Conservation (phyloP, 1,140 invertebrate species). For the Drosophila guanche region DNA sequence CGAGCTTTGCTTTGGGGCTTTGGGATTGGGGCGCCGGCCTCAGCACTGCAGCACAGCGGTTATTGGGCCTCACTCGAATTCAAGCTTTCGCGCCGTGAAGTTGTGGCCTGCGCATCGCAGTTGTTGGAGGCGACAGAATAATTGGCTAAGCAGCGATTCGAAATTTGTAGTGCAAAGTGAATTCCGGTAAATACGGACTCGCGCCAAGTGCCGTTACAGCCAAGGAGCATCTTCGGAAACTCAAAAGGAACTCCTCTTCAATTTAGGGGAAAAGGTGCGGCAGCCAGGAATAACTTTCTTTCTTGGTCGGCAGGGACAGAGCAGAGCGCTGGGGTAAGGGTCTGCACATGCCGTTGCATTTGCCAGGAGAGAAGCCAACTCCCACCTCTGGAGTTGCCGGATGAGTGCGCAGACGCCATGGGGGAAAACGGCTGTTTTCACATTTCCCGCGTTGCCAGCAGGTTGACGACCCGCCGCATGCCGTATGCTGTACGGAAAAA, state of each 20-base stretch:
- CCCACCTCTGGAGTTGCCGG: slow-evolving; percentile 21
- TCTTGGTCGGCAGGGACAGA: not conserved
- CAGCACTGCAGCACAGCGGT: not conserved
- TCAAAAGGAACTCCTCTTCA: not conserved
- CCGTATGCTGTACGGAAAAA: slow-evolving; percentile 28
- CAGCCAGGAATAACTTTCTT: slow-evolving; percentile 19
- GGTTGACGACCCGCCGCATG: slow-evolving; percentile 68
- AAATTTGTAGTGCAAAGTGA: slow-evolving; percentile 51
- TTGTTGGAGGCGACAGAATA: slow-evolving; percentile 39
- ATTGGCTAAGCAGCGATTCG: slow-evolving; percentile 63
- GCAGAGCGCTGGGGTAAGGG: not conserved
- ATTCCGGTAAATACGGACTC: slow-evolving; percentile 36
- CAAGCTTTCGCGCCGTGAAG: slow-evolving; percentile 70
- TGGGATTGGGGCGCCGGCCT: not conserved
- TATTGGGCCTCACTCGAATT: slow-evolving; percentile 51
- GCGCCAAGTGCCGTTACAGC: slow-evolving; percentile 33
- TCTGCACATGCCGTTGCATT: slow-evolving; percentile 51
- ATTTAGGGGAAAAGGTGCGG: slow-evolving; percentile 55
- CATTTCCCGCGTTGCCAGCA: slow-evolving; percentile 67
- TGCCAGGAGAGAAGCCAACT: slow-evolving; percentile 19
- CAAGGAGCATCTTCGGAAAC: not conserved
- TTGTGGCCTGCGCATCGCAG: slow-evolving; percentile 47
- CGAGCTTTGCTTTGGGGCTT: slow-evolving; percentile 21
- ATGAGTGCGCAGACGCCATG: slow-evolving; percentile 45
- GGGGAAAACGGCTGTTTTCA: slow-evolving; percentile 71